A percentile compares a stretch with the other conserved stretches of the same genome.
phyloP scores from a whole-genome alignment of 2,113 vertebrate species.

The Stictonetta naevosa region DNA sequence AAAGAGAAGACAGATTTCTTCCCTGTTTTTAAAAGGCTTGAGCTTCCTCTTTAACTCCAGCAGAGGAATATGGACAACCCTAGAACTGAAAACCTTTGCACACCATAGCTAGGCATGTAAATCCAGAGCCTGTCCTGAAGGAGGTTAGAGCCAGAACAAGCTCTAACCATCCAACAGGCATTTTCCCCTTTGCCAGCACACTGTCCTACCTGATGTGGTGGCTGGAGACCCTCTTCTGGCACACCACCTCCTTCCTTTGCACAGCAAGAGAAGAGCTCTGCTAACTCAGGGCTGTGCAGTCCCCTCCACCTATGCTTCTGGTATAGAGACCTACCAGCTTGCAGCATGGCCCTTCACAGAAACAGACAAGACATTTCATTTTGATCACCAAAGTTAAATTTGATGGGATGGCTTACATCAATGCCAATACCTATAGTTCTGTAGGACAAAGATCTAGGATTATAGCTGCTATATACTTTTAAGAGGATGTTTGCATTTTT shows the following conservation, averaged over 20 bases:
- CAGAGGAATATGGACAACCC: not conserved
- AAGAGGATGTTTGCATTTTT: not conserved
- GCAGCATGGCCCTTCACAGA: not conserved
- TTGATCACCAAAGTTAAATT: not conserved
- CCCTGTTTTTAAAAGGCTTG: not conserved
- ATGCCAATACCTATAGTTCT: not conserved
- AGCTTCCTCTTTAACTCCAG: not conserved
- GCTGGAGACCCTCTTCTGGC: not conserved
- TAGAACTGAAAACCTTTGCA: fast-evolving
- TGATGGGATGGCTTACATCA: not conserved
- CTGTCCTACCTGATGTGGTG: not conserved
- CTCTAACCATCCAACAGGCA: fast-evolving
- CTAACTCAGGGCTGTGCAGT: not conserved
- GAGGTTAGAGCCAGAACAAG: not conserved
- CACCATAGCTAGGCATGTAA: not conserved
- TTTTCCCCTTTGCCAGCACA: not conserved
- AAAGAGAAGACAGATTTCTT: not conserved
- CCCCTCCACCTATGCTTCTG: not conserved
- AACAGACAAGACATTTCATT: fast-evolving
- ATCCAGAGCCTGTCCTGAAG: not conserved
- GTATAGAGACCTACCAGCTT: not conserved
- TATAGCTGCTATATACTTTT: not conserved
- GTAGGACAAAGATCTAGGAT: not conserved
- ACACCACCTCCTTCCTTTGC: not conserved
- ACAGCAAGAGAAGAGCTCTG: not conserved